Evolutionary conservation across 2,797 vertebrate species (phyloP), one percentile per base, ranked within the genome.

Genomic region (Centroberyx gerrardi): DNA sequence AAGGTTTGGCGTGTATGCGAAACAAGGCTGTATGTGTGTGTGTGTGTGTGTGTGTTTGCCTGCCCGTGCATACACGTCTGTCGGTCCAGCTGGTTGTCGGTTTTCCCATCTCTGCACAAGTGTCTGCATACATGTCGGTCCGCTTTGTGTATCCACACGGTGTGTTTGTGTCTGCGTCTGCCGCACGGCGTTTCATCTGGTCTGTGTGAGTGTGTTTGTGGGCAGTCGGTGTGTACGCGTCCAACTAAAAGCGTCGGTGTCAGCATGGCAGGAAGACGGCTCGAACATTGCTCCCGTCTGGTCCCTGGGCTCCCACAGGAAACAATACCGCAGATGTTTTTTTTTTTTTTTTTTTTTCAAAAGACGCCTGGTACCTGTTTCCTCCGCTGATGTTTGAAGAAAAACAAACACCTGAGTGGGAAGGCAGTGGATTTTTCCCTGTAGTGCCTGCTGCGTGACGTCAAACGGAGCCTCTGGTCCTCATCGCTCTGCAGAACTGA

Each of bases 331-430:
- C 68, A 68, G n/a, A 36, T 46, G 4, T 82, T 83, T 82, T 22
- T 22, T 22, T 1, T 22, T 22, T 1, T 22, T 22, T 22, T 22
- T 22, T 22, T 22, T 22, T 22, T 1, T 86, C 74, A 80, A 80
- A 81, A 72, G 79, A 85, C 85, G 88, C 88, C 84, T 83, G 81
- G 85, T 90, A 88, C 89, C 84, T 90, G 86, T 89, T 92, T 86
- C 75, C 81, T 81, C 77, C 63, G 79, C 58, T 74, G 76, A 72
- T 12, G 10, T 78, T 87, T 80, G 38, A 82, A 81, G 72, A 76
- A 88, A 89, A 92, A 89, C 77, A 92, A 91, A 90, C 75, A 88
- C 84, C 86, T 87, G 84, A 82, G 65, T 67, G 29, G 62, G 70
- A 82, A 84, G 64, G 56, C 80, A 61, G 68, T 79, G 84, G 70